phyloP scores from a whole-genome alignment of 64 coral and sea anemone species.

The Actinia tenebrosa region DNA sequence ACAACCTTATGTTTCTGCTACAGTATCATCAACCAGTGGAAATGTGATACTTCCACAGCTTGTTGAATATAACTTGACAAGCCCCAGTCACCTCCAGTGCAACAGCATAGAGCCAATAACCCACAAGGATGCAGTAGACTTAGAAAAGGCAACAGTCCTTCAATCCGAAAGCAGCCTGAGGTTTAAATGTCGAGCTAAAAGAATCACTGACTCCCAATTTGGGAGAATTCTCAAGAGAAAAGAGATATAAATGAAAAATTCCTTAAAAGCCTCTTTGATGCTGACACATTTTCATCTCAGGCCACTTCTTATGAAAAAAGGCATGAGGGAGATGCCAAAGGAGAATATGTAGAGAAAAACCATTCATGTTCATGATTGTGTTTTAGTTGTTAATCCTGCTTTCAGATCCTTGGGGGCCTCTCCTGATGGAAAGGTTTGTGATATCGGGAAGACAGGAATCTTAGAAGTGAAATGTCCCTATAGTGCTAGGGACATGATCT shows the following conservation, averaged over 20 bases:
- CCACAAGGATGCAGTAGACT: not conserved
- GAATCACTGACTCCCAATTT: conserved; percentile 23
- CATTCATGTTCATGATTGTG: conserved; percentile 58
- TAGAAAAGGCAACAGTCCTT: not conserved
- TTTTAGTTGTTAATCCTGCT: conserved; percentile 59
- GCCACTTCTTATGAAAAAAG: conserved; percentile 26
- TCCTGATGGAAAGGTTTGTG: conserved; percentile 12
- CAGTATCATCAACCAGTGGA: not conserved
- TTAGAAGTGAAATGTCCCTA: conserved; percentile 29
- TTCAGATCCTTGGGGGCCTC: conserved; percentile 2
- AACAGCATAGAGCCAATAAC: not conserved
- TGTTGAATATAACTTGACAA: not conserved
- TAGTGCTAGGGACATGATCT: conserved; percentile 17
- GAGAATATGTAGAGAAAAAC: conserved; percentile 40
- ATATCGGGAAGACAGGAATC: not conserved
- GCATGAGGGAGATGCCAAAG: conserved; percentile 18
- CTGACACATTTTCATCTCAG: conserved; percentile 16
- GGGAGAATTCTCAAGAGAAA: conserved; percentile 29
- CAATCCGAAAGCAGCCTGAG: conserved; percentile 19
- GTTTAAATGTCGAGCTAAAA: conserved; percentile 7
- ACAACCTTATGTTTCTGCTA: not conserved
- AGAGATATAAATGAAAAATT: conserved; percentile 14
- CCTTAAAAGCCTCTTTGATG: conserved; percentile 12
- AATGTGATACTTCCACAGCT: not conserved
- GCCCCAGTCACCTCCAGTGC: not conserved